phyloP scores from a whole-genome alignment of 1,140 invertebrate species.

The Cydia pomonella region DNA sequence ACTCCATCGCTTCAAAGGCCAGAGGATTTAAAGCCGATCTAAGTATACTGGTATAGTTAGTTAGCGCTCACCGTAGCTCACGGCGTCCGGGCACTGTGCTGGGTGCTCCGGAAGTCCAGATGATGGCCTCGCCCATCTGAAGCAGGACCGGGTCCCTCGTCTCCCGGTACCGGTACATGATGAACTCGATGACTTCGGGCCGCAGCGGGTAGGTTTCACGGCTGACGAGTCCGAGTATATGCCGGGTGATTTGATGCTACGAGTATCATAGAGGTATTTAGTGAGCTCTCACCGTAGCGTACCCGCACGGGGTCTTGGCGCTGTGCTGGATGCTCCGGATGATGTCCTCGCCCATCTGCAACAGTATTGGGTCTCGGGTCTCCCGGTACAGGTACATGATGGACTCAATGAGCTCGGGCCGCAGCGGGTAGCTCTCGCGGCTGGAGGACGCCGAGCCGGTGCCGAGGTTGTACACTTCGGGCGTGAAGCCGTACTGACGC shows the following conservation, averaged over 20 bases:
- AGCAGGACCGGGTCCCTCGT: conserved; percentile 96
- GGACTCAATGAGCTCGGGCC: conserved; percentile 98
- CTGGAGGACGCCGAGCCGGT: conserved; percentile 91
- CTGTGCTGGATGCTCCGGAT: conserved; percentile 94
- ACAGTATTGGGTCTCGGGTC: conserved; percentile 94
- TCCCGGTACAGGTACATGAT: conserved; percentile 98
- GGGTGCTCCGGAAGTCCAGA: conserved; percentile 93
- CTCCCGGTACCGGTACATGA: conserved; percentile 97
- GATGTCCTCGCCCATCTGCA: conserved; percentile 95
- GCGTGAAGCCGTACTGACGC: conserved; percentile 98
- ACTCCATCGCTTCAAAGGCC: too few relatives aligned
- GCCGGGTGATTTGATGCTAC: too few relatives aligned
- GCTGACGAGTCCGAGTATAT: too few relatives aligned
- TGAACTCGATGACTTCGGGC: conserved; percentile 97
- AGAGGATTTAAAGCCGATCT: too few relatives aligned
- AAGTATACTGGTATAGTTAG: too few relatives aligned
- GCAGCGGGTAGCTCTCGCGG: conserved; percentile 95
- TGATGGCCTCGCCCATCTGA: conserved; percentile 93
- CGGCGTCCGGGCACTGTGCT: conserved; percentile 93
- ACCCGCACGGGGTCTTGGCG: conserved; percentile 96
- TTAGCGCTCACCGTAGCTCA: conserved; percentile 93
- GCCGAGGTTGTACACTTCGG: conserved; percentile 98
- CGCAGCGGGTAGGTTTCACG: conserved; percentile 97
- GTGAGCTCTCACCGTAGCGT: conserved; percentile 91
- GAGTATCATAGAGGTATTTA: conserved; percentile 44